A percentile compares a stretch with the other conserved stretches of the same genome.
These are phyloP conservation scores for Metopolophium dirhodum DNA, from an alignment of 1,140 invertebrate species.

Conservation along the genomic window DNA sequence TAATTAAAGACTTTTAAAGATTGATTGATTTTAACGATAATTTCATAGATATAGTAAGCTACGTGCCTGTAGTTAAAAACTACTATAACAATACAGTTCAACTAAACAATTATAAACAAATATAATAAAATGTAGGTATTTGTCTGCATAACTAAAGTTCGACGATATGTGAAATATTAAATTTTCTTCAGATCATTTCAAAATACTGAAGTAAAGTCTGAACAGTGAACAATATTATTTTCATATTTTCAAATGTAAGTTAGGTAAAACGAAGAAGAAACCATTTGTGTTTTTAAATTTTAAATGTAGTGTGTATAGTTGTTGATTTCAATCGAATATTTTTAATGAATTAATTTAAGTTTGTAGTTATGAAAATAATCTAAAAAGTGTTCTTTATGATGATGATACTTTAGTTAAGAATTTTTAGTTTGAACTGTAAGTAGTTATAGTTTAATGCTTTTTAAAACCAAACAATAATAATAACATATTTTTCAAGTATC, in stretches of 20 bases:
- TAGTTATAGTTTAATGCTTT: not conserved
- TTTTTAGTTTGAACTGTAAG: constrained; percentile 1
- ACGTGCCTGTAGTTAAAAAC: too few species aligned
- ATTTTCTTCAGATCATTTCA: too few species aligned
- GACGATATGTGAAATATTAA: too few species aligned
- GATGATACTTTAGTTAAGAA: not conserved
- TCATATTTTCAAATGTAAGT: too few species aligned
- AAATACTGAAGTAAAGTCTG: too few species aligned
- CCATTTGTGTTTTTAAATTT: not conserved
- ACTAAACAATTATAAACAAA: too few species aligned
- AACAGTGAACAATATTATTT: not conserved
- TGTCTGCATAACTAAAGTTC: too few species aligned
- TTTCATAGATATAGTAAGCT: too few species aligned
- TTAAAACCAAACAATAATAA: not conserved
- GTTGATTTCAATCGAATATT: not conserved
- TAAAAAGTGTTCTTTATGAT: not conserved
- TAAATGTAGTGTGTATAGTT: not conserved
- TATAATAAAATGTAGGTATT: too few species aligned
- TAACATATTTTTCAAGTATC: constrained; percentile 9
- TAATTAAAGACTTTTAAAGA: too few species aligned
- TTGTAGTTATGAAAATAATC: not conserved
- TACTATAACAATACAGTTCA: too few species aligned
- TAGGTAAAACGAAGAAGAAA: not conserved
- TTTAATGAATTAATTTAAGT: constrained; percentile 1
- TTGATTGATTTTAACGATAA: too few species aligned